These are phyloP conservation scores for Apostichopus leukothele DNA, from an alignment of 53 echinoderm and acorn worm genomes.

Conservation along the genomic window DNA sequence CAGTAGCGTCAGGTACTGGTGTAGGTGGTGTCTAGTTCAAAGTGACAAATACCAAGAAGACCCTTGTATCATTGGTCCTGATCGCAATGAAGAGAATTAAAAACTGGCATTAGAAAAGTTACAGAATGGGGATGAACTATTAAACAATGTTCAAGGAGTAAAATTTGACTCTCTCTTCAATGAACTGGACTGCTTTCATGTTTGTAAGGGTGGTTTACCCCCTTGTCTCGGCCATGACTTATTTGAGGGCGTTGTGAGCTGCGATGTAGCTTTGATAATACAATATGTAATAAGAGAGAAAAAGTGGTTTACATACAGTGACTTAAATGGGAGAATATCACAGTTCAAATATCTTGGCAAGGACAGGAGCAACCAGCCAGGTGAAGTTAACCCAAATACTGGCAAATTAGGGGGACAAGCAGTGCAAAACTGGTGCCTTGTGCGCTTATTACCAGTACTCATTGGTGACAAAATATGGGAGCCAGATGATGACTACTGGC, in stretches of 20 bases:
- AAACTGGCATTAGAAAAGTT: background rate
- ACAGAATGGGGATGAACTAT: background rate
- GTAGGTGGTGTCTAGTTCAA: constrained; percentile 51
- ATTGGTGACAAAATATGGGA: constrained; percentile 45
- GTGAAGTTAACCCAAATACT: constrained; percentile 47
- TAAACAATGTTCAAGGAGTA: background rate
- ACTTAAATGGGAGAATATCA: background rate
- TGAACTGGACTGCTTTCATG: constrained; percentile 54
- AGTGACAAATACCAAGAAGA: background rate
- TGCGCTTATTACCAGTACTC: constrained; percentile 52
- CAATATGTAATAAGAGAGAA: constrained; percentile 44
- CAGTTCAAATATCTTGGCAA: constrained; percentile 35
- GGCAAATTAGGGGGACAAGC: constrained; percentile 55
- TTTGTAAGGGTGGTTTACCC: constrained; percentile 54
- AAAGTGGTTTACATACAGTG: constrained; percentile 53
- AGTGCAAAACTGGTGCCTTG: constrained; percentile 55
- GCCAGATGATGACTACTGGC: constrained; percentile 49
- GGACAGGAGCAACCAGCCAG: constrained; percentile 52
- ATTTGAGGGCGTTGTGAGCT: constrained; percentile 60
- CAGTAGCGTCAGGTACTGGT: constrained; percentile 22
- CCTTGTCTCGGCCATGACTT: constrained; percentile 63
- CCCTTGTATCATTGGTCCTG: background rate
- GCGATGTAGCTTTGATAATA: constrained; percentile 48
- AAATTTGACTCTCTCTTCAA: constrained; percentile 48
- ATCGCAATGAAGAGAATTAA: background rate